phyloP scores from a whole-genome alignment of 2,888 invertebrate species.

The Nephrotoma flavescens region DNA sequence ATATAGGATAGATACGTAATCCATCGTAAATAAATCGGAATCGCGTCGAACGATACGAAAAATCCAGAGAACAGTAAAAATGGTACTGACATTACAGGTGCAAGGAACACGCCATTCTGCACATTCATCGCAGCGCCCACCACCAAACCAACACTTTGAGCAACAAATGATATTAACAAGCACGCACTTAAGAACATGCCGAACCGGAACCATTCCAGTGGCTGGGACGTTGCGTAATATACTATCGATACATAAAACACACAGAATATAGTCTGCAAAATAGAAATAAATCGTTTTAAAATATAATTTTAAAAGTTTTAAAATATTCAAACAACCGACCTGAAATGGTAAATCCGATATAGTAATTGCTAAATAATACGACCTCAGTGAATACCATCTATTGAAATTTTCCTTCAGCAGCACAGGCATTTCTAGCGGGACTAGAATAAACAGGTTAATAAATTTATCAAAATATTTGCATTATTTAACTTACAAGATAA shows the following conservation, averaged over 20 bases:
- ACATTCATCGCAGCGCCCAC: slow-evolving; percentile 94
- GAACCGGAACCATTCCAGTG: slow-evolving; percentile 66
- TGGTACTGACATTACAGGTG: slow-evolving; percentile 92
- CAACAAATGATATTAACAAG: slow-evolving; percentile 82
- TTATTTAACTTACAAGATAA: slow-evolving; percentile 67
- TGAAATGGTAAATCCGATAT: slow-evolving; percentile 97
- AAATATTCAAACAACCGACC: slow-evolving; percentile 41
- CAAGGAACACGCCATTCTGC: slow-evolving; percentile 91
- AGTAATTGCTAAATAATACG: slow-evolving; percentile 91
- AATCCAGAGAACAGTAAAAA: slow-evolving; percentile 93
- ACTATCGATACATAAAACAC: slow-evolving; percentile 83
- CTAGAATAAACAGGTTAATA: slow-evolving; percentile 33
- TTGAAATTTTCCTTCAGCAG: slow-evolving; percentile 90
- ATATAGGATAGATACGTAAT: slow-evolving; percentile 91
- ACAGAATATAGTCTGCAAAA: slow-evolving; percentile 77
- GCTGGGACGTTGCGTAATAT: slow-evolving; percentile 90
- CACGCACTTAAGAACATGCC: slow-evolving; percentile 80
- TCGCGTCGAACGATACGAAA: slow-evolving; percentile 93
- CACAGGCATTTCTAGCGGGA: slow-evolving; percentile 92
- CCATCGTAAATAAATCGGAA: slow-evolving; percentile 89
- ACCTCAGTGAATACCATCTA: slow-evolving; percentile 89
- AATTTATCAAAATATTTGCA: background rate
- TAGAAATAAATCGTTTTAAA: slow-evolving; percentile 1
- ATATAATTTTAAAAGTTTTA: slow-evolving; percentile 1
- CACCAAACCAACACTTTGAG: slow-evolving; percentile 87